Evolutionary conservation across 1,140 invertebrate species (phyloP), one percentile per base, ranked within the genome.

Genomic region (Pseudomyrmex pallidus): DNA sequence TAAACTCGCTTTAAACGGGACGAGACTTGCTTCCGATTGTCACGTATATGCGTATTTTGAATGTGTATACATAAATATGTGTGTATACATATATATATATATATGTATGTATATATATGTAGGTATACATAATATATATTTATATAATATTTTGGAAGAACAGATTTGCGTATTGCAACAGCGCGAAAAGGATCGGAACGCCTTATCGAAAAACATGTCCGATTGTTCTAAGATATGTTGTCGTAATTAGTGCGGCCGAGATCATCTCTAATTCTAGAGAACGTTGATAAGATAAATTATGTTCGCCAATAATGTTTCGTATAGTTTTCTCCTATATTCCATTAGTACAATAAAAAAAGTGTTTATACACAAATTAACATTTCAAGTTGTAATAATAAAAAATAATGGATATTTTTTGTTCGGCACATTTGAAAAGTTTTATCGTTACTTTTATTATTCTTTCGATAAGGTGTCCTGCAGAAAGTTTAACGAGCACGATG

Each of bases 81-180:
- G 85, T 91, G 85, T 90, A 86, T 88, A 88, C 82, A 84, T 84
- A 86, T 72, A 82, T 50, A 48, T 85, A 48, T 73, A 59, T 76
- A 20, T 83, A 83, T 85, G 74, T 61, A 87, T 78, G 84, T 74
- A 88, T 48, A 86, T 88, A 83, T 78, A 83, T 89, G 72, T 84
- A 91, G 87, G 87, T 74, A 73, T 84, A 66, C 82, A 85, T 82
- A 78, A 86, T 84, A 86, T 86, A 64, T 88, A 85, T 74, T 61
- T 61, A 80, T 76, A 80, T 88, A 91, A 90, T 87, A 83, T 90
- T 89, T 83, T 93, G 92, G 92, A 94, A 94, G 92, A 94, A 93
- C 91, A 90, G 92, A 93, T 93, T 93, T 94, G 91, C 90, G 74
- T 91, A 92, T 91, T 91, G 90, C 86, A 86, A 91, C 66, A 87